phyloP scores from a whole-genome alignment of 1,140 invertebrate genomes.

The Paracyclopina nana region DNA sequence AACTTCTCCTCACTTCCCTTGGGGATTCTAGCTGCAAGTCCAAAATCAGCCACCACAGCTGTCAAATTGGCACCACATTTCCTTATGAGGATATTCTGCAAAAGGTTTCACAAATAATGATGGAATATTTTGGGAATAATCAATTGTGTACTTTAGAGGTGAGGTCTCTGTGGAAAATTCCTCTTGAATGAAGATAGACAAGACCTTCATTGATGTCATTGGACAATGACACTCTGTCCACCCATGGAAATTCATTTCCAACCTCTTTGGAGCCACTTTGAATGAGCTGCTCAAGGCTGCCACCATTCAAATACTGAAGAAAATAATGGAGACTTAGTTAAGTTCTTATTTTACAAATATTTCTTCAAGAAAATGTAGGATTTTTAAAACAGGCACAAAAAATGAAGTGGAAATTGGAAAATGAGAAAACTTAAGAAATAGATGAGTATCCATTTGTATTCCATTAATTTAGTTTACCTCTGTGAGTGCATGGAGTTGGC shows the following conservation, averaged over 20 bases:
- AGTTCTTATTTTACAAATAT: too few species aligned
- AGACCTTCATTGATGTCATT: constrained; percentile 70
- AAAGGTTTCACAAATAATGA: constrained; percentile 20
- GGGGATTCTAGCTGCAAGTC: constrained; percentile 73
- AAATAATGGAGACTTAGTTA: too few species aligned
- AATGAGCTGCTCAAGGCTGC: constrained; percentile 75
- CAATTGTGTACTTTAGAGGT: constrained; percentile 54
- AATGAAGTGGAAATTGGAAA: too few species aligned
- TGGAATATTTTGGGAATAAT: neutral
- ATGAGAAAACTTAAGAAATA: too few species aligned
- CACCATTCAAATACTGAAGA: constrained; percentile 66
- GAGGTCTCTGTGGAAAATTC: constrained; percentile 81
- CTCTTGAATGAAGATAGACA: constrained; percentile 72
- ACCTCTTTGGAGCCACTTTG: constrained; percentile 48
- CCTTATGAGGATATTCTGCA: constrained; percentile 70
- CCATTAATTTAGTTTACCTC: constrained; percentile 35
- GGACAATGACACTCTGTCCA: constrained; percentile 53
- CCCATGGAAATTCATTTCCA: constrained; percentile 54
- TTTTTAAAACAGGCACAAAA: too few species aligned
- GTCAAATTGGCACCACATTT: constrained; percentile 31
- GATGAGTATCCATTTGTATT: too few species aligned
- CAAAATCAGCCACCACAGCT: constrained; percentile 82
- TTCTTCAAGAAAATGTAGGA: too few species aligned
- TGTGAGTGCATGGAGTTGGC: constrained; percentile 76
- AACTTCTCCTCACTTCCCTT: constrained; percentile 26